Evolutionary conservation across 1,140 invertebrate species (phyloP), one percentile per base, ranked within the genome.

Genomic region (Micrasema minimum): DNA sequence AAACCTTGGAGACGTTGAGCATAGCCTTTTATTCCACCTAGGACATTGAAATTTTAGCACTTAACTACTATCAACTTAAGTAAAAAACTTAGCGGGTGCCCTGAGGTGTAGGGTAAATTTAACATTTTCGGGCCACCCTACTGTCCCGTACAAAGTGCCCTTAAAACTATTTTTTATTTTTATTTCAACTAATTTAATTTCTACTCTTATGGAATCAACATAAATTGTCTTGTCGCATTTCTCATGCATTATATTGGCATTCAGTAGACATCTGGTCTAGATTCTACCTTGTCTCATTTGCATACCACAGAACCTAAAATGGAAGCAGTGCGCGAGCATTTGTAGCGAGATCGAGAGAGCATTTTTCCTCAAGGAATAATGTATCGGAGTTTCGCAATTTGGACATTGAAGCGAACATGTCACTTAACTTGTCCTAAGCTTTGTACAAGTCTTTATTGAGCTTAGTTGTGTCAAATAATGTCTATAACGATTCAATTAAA

Each of bases 241-340:
- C 23, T 53, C 51, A 53, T 20, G 16, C 51, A 53, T 20, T 18
- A 20, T 53, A 35, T 53, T 53, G 22, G 20, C 51, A 53, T 53
- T 53, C 51, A 7, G 51, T 23, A 53, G 51, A 53, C 51, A 53
- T 53, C 26, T 53, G 26, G 23, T 53, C 22, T 53, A 53, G 51
- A 53, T 53, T 53, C 23, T n/a, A 53, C 31, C 51, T 53, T 53
- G 26, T 53, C 51, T 53, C 51, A 53, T 53, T 53, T 53, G 51
- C 22, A 23, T 53, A 31, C 12, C 23, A 16, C 51, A 6, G 26
- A 7, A 31, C 26, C 23, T 23, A 53, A 53, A 53, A 14, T 23
- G 51, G 20, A 31, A 53, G 7, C 7, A 31, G 7, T 2, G 26
- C 26, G 2, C 26, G 26, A 53, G 20, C 51, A 20, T 14, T 23